These are phyloP conservation scores for Drosophila maculinotata DNA, from an alignment of 2,888 invertebrate genomes.

Conservation along the genomic window DNA sequence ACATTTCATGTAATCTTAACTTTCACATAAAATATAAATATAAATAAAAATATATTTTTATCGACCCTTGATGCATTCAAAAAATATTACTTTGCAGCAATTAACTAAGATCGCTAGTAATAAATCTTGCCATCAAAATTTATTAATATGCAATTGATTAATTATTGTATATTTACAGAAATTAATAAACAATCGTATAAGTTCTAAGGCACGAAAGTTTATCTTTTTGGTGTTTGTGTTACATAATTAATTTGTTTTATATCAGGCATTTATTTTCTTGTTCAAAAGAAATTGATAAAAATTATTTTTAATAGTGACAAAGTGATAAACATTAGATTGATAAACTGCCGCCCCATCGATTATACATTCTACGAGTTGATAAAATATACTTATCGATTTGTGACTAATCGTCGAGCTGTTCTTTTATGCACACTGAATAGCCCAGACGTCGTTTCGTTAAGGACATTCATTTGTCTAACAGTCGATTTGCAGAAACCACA, in stretches of 20 bases:
- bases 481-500: constrained; percentile 26
- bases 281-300: constrained; percentile 26
- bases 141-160: too few species aligned
- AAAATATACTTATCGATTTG: constrained; percentile 54
- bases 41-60: too few species aligned
- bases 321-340: constrained; percentile 52
- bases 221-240: background rate
- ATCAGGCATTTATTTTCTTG: constrained; percentile 19
- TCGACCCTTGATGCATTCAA: too few species aligned
- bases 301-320: constrained; percentile 55
- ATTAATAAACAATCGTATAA: too few species aligned
- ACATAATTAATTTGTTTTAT: constrained; percentile 30
- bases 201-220: background rate
- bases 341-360: constrained; percentile 32
- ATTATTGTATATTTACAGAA: too few species aligned
- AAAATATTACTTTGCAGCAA: too few species aligned
- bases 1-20: too few species aligned
- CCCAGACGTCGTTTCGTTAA: constrained; percentile 40
- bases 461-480: constrained; percentile 54
- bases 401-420: constrained; percentile 44
- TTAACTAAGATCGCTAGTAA: too few species aligned
- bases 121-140: too few species aligned
- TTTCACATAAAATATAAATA: too few species aligned
- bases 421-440: constrained; percentile 11
- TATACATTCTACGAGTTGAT: constrained; percentile 36